Evolutionary conservation across 2,888 invertebrate species (phyloP), one percentile per base, ranked within the genome.

Genomic region (Eucera pruinosa): DNA sequence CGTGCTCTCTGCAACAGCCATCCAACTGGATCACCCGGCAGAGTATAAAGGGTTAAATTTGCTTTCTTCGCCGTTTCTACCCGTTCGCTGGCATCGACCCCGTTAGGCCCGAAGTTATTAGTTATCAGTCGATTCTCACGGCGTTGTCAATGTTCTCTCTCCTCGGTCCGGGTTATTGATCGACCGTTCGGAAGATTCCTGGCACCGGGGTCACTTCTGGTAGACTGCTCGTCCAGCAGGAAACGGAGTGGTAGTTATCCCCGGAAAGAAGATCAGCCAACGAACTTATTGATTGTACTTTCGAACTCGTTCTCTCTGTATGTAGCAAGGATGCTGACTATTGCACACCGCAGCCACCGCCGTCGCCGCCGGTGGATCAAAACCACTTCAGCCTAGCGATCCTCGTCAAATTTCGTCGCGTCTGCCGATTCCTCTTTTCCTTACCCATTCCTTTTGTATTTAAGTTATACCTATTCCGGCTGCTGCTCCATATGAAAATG

Each of bases 231-330:
- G 86, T 81, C 79, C 79, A 78, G 81, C 81, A 80, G 86, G 78
- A 82, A 86, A 67, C 78, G 65, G 78, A 85, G 82, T 82, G 71
- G 78, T 81, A 82, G 83, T 83, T 83, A 82, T 84, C 78, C 78
- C 68, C 67, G 47, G 68, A 62, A 75, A 81, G 82, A 83, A 83
- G 81, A 87, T 87, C 87, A 70, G 81, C 68, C 78, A 69, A 79
- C 77, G 80, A 83, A 83, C 78, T 86, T 85, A 88, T 88, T 66
- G 88, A 87, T 88, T 84, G 83, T 87, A 80, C 80, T 84, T 84
- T 60, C 64, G 73, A 86, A 86, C 75, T 87, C 77, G 72, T 83
- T 80, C 69, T 45, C 7, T 55, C 48, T n/a, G 20, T 30, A 11
- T 9, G 27, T 47, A 20, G n/a, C n/a, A n/a, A n/a, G n/a, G n/a